Percentiles rank a stretch among this genome's conserved stretches.
These are phyloP conservation scores for Lasaia peninsularis DNA, from an alignment of 1,140 invertebrate species.

Conservation along the genomic window DNA sequence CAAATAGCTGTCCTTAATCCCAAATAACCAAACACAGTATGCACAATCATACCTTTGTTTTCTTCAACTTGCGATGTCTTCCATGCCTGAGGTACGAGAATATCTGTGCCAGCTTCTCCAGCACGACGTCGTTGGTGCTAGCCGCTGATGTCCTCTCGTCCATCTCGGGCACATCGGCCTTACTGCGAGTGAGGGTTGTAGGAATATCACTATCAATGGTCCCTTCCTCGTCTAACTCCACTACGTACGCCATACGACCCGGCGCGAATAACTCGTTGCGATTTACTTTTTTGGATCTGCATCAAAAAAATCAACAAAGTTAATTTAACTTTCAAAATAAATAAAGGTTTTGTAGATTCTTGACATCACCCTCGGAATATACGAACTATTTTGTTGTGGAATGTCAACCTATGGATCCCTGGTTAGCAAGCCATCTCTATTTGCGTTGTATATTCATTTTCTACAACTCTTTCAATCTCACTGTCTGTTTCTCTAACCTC, in stretches of 20 bases:
- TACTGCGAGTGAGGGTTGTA: constrained; percentile 95
- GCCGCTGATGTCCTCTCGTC: constrained; percentile 83
- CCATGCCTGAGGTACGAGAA: constrained; percentile 94
- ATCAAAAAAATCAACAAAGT: constrained; percentile 13
- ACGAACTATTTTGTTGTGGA: no score
- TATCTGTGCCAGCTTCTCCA: constrained; percentile 98
- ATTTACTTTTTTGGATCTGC: constrained; percentile 84
- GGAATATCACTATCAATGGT: constrained; percentile 84
- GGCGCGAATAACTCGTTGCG: constrained; percentile 97
- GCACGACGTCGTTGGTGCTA: constrained; percentile 96
- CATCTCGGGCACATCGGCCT: constrained; percentile 92
- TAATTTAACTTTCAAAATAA: no score
- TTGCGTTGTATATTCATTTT: no score
- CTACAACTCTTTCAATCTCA: no score
- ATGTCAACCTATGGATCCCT: no score
- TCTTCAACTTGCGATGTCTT: constrained; percentile 88
- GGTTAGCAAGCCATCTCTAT: no score
- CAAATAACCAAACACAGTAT: no score
- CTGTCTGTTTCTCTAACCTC: no score
- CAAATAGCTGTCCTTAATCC: no score
- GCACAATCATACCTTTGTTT: constrained; percentile 79
- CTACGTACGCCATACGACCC: constrained; percentile 98
- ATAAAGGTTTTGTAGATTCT: no score
- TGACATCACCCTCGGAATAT: no score
- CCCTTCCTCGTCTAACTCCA: constrained; percentile 93